Conservation (phyloP, 1,140 invertebrate species). For the Scaptomyza montana region DNA sequence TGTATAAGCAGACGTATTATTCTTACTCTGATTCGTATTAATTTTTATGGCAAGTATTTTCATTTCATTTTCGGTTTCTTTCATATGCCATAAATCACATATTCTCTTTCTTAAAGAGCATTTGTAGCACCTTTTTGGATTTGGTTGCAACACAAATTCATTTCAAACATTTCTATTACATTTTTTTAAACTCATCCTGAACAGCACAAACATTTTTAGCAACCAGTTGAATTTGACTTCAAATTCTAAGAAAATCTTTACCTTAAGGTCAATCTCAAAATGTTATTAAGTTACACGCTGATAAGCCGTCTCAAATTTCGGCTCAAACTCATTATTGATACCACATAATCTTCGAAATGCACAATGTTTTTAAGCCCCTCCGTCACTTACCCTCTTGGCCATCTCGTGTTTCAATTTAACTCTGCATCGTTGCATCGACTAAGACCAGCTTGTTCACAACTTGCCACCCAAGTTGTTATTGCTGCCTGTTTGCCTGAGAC, state of each 20-base stretch:
- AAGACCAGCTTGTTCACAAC: constrained; percentile 69
- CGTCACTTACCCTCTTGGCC: not conserved
- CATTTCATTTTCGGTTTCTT: constrained; percentile 14
- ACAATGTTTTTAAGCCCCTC: not conserved
- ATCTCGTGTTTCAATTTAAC: constrained; percentile 67
- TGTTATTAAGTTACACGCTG: constrained; percentile 41
- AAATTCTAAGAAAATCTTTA: constrained; percentile 30
- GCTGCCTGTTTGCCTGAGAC: constrained; percentile 62
- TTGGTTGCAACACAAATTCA: no score
- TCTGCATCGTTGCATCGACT: constrained; percentile 71
- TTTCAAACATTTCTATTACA: not conserved
- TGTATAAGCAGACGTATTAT: constrained; percentile 7
- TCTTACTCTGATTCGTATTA: constrained; percentile 20
- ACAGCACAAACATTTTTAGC: not conserved
- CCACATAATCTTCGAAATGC: constrained; percentile 53
- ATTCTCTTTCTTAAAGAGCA: no score
- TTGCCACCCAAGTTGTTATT: constrained; percentile 62
- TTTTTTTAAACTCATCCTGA: not conserved
- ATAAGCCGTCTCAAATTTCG: constrained; percentile 48
- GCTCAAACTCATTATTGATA: constrained; percentile 57
- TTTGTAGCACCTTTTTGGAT: not conserved
- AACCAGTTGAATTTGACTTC: not conserved
- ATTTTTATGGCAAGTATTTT: constrained; percentile 19
- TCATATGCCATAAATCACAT: not conserved
- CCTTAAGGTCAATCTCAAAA: constrained; percentile 2